These are phyloP conservation scores for Coracias cyanogaster DNA, from an alignment of 2,797 vertebrate species.

Conservation along the genomic window DNA sequence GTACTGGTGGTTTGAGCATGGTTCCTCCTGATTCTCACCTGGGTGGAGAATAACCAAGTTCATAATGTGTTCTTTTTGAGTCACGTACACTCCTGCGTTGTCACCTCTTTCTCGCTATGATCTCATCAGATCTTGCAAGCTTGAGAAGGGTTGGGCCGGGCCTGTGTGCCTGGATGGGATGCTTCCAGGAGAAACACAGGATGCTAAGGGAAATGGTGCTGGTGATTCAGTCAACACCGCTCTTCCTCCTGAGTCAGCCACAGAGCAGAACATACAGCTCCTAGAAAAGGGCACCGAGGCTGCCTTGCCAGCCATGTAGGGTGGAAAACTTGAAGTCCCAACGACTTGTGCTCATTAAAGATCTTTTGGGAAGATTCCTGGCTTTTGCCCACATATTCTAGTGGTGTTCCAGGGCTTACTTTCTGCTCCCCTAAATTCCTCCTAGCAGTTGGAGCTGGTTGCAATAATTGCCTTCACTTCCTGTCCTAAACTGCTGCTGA, in stretches of 20 bases:
- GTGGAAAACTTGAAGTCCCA: neutral
- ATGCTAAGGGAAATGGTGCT: slow-evolving; percentile 58
- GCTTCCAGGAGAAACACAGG: slow-evolving; percentile 65
- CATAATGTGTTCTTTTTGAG: slow-evolving; percentile 48
- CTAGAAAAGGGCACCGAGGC: neutral
- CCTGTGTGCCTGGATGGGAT: slow-evolving; percentile 15
- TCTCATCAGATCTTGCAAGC: slow-evolving; percentile 61
- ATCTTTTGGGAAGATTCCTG: neutral
- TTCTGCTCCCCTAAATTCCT: neutral
- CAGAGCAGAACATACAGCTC: neutral
- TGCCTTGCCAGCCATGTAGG: neutral
- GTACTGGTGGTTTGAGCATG: neutral
- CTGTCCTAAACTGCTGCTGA: slow-evolving; percentile 15
- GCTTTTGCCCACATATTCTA: neutral
- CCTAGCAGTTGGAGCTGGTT: neutral
- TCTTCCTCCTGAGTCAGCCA: slow-evolving; percentile 60
- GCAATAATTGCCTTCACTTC: slow-evolving; percentile 30
- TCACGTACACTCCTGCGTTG: slow-evolving; percentile 45
- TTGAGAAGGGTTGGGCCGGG: slow-evolving; percentile 53
- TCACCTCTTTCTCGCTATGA: slow-evolving; percentile 55
- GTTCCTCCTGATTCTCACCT: slow-evolving; percentile 44
- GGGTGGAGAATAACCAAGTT: neutral
- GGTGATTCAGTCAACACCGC: slow-evolving; percentile 53
- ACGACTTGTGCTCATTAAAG: neutral
- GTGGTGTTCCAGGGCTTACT: neutral